These are phyloP conservation scores for Taenioides sp. DNA, from an alignment of 2,797 vertebrate species.

Conservation along the genomic window DNA sequence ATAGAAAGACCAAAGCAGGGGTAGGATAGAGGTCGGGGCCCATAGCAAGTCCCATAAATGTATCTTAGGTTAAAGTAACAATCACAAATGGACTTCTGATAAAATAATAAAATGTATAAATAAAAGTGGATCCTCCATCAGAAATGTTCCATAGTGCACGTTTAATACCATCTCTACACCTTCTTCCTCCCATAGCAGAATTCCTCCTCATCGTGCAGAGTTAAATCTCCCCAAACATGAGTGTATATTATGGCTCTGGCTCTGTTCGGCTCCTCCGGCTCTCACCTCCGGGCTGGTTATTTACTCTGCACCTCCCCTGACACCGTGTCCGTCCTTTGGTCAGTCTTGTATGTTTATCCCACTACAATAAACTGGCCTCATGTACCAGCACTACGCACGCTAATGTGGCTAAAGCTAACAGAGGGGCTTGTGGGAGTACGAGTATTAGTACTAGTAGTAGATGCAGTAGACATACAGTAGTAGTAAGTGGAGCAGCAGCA, in stretches of 20 bases:
- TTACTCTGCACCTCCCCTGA: conserved; percentile 64
- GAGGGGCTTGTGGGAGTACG: conserved; percentile 2
- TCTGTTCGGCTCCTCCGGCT: conserved; percentile 53
- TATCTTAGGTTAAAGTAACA: no score
- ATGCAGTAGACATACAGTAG: conserved; percentile 32
- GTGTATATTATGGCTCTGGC: conserved; percentile 66
- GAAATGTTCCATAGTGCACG: no score
- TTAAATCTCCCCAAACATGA: conserved; percentile 77
- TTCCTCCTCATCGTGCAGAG: conserved; percentile 58
- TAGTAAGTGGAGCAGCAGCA: neutral
- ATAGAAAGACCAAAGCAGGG: no score
- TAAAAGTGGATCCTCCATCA: no score
- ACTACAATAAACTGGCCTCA: conserved; percentile 64
- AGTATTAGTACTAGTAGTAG: conserved; percentile 15
- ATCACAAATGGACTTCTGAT: no score
- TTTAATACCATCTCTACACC: conserved; percentile 8
- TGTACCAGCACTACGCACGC: conserved; percentile 32
- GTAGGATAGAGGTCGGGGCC: no score
- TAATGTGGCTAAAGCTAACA: conserved; percentile 69
- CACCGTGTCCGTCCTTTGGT: conserved; percentile 65
- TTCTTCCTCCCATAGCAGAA: conserved; percentile 67
- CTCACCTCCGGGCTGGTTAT: conserved; percentile 46
- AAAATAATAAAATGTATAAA: no score
- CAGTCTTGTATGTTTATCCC: conserved; percentile 72
- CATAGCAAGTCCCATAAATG: no score